These are phyloP conservation scores for Balaenoptera acutorostrata DNA, from an alignment of 2,113 vertebrate genomes.

Conservation along the genomic window DNA sequence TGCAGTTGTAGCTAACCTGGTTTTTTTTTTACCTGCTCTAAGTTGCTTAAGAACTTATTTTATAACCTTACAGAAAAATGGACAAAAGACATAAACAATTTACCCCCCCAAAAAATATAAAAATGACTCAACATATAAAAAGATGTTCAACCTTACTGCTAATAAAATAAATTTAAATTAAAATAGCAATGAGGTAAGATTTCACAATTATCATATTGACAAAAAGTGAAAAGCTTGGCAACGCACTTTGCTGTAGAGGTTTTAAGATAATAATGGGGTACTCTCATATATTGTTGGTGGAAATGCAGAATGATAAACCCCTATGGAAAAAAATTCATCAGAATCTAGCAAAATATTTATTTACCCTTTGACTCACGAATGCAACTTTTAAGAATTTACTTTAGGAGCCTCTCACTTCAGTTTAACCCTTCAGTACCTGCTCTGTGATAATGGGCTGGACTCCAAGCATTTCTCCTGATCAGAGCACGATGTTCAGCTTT, in stretches of 20 bases:
- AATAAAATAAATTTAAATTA: neutral
- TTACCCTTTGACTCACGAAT: neutral
- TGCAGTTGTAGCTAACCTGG: neutral
- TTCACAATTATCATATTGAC: neutral
- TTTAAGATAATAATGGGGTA: neutral
- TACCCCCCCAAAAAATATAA: neutral
- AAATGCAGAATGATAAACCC: neutral
- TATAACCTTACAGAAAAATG: neutral
- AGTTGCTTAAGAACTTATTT: neutral
- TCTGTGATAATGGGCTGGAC: neutral
- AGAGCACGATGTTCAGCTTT: neutral
- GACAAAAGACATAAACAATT: neutral
- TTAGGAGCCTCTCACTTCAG: neutral
- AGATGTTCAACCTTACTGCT: neutral
- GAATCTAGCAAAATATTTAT: neutral
- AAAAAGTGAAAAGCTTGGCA: neutral
- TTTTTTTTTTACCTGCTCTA: neutral
- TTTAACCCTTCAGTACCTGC: neutral
- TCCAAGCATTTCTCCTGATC: neutral
- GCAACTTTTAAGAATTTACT: neutral
- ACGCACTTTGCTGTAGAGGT: neutral
- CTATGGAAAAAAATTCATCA: neutral
- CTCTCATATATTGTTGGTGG: neutral
- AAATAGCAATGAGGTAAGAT: neutral
- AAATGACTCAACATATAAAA: neutral